Conservation (phyloP, 2,113 vertebrate species). For the Pterocles gutturalis region DNA sequence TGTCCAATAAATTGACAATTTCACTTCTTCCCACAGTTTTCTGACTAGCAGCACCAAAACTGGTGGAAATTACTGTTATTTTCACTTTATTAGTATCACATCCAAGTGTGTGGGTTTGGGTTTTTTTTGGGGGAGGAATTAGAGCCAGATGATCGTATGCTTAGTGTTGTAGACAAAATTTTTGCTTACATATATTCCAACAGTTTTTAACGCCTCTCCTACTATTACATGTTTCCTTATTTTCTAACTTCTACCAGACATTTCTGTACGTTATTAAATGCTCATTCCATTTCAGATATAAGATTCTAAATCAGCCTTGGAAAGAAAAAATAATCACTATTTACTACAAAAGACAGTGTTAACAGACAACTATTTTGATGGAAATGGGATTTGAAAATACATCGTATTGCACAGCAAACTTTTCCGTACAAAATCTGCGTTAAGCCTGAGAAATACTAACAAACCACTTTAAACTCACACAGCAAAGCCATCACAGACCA, state of each 20-base stretch:
- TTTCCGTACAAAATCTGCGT: not conserved
- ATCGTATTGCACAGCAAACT: not conserved
- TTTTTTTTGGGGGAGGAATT: not conserved
- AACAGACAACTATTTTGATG: not conserved
- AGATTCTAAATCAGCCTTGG: not conserved
- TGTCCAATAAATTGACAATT: constrained; percentile 53
- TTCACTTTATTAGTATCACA: constrained; percentile 14
- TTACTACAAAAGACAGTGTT: not conserved
- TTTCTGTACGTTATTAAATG: not conserved
- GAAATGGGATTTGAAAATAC: not conserved
- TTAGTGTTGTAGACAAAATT: not conserved
- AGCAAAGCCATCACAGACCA: not conserved
- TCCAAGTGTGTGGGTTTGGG: constrained; percentile 1
- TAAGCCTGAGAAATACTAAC: not conserved
- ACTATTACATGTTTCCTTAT: not conserved
- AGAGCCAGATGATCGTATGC: not conserved
- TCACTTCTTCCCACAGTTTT: constrained; percentile 55
- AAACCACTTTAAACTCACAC: not conserved
- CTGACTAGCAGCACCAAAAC: constrained; percentile 43
- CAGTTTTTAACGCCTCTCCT: constrained; percentile 1
- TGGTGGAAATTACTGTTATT: constrained; percentile 26
- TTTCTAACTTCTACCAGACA: not conserved
- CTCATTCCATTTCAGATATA: not conserved
- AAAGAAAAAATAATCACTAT: not conserved
- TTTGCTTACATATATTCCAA: constrained; percentile 19